Base-by-base conservation (phyloP, 2,888 invertebrate species). In the Drosophila nr. perissopoda region DNA sequence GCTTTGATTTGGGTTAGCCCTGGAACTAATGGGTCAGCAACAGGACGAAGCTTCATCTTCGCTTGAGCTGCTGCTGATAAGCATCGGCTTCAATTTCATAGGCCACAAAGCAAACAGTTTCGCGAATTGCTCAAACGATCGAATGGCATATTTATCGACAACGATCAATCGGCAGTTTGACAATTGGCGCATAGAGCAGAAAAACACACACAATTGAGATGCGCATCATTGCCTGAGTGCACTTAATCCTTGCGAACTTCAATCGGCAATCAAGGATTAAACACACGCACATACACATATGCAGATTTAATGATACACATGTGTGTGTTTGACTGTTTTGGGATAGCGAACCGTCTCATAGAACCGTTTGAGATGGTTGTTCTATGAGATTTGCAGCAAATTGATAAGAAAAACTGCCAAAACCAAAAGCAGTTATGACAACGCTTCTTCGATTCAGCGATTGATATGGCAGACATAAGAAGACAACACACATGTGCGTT, bases 41-140 rank as follows among this genome's bases (percentile, higher is more conserved):
- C 27, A 69, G 52, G 42, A 48, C 31, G 69, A 76, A 27, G 52
- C 72, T 54, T 29, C 45, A 38, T 48, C 45, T 29, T 51, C 36
- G 7, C n/a, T 48, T 62, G 49, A 59, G 64, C 29, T 31, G 42
- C 16, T 40, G 2, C 13, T 60, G 87, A 87, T 90, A 83, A 90
- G 68, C 82, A 87, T 87, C 87, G 71, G 81, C 76, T 89, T 80
- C 80, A 87, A 80, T 87, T 90, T 82, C 90, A 87, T 88, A 78
- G 89, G 78, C 87, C 87, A 82, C 90, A 87, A 87, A 73, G 82
- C 84, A 89, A 88, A 83, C 82, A 83, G 76, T 78, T 90, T 86
- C 53, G 62, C 65, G 69, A 76, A 82, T 72, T 68, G 73, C 62
- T 69, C 76, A 69, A 80, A 53, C 88, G 82, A 78, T 85, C 69